Percentiles rank a stretch among this genome's conserved stretches.
phyloP scores from a whole-genome alignment of 1,140 invertebrate genomes.

The Leptopilina boulardi region DNA sequence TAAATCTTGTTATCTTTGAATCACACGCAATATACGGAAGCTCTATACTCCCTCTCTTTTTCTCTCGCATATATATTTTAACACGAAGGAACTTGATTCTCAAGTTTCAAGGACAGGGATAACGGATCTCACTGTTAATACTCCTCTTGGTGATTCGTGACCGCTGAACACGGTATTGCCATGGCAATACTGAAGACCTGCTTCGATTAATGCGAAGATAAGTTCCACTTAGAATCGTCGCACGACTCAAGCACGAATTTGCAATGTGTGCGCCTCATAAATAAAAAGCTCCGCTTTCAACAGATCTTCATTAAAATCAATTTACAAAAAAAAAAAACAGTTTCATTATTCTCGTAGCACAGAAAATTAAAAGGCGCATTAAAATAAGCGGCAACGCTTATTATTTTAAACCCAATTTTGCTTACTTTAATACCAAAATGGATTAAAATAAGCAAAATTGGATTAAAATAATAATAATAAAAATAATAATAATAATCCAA shows the following conservation, averaged over 20 bases:
- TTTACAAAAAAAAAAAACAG: neutral
- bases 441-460: too few relatives aligned
- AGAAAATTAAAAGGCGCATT: too few relatives aligned
- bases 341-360: neutral
- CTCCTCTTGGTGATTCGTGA: constrained; percentile 7
- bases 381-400: too few relatives aligned
- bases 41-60: too few relatives aligned
- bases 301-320: neutral
- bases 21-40: constrained; percentile 16
- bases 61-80: neutral
- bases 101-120: constrained; percentile 22
- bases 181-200: constrained; percentile 11
- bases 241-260: constrained; percentile 8
- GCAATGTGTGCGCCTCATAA: neutral
- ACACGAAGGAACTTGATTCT: constrained; percentile 25
- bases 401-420: too few relatives aligned
- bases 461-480: too few relatives aligned
- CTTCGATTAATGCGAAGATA: constrained; percentile 29
- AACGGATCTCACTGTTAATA: constrained; percentile 28
- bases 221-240: constrained; percentile 23
- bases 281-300: neutral
- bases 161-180: constrained; percentile 7
- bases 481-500: too few relatives aligned
- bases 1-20: neutral
- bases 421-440: too few relatives aligned